Conservation (phyloP, 2,888 invertebrate species). For the Apamea epomidion region DNA sequence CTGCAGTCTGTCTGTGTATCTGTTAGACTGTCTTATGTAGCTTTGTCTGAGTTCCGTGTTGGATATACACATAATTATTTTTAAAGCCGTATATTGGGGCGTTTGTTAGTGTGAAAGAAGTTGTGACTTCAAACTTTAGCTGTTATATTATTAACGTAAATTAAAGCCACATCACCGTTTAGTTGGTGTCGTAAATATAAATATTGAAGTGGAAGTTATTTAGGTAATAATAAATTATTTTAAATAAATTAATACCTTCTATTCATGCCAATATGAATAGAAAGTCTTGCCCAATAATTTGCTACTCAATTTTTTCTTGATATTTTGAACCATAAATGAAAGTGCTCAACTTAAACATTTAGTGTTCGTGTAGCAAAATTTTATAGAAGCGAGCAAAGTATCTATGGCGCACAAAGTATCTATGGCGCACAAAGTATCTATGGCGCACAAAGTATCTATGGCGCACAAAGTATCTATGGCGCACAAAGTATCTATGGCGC, state of each 20-base stretch:
- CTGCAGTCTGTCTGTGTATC: conserved; percentile 30
- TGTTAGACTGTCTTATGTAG: conserved; percentile 12
- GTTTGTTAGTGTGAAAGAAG: not conserved
- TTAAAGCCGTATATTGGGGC: not conserved
- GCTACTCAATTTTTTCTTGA: no score
- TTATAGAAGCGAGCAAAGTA: conserved; percentile 6
- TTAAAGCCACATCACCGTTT: not conserved
- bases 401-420: conserved; percentile 26
- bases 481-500: conserved; percentile 16
- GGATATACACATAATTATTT: conserved; percentile 21
- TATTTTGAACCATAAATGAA: not conserved
- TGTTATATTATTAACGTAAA: not conserved
- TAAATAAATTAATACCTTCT: not conserved
- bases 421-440: conserved; percentile 20
- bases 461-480: conserved; percentile 19
- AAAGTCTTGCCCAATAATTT: not conserved
- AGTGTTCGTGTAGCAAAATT: not conserved
- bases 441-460: conserved; percentile 20
- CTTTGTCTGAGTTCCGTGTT: not conserved
- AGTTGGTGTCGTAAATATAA: not conserved
- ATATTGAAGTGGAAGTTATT: not conserved
- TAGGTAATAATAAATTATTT: not conserved
- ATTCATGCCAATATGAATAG: not conserved
- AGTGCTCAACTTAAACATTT: not conserved
- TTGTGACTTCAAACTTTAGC: not conserved